Evolutionary conservation across 2,113 vertebrate genomes (phyloP).

Genomic region (Orthonyx spaldingii): DNA sequence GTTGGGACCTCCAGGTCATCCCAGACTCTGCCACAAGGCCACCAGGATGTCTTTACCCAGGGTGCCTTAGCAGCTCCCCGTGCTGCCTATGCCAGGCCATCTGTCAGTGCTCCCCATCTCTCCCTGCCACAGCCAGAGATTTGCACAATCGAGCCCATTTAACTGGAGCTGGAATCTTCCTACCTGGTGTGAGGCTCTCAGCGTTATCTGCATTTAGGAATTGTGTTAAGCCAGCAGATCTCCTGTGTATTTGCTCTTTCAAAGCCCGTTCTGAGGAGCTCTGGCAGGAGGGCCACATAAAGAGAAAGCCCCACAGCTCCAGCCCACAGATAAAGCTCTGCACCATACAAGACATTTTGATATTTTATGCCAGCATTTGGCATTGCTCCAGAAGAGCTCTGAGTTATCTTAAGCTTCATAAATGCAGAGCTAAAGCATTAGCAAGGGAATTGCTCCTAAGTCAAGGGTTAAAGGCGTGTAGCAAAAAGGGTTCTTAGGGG

Average conservation of each 20-base stretch:
- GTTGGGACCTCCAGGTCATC: not conserved
- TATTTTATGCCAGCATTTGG: conserved; percentile 50
- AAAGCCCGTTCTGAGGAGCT: not conserved
- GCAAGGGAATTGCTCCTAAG: conserved; percentile 9
- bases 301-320: conserved; percentile 41
- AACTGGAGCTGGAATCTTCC: conserved; percentile 36
- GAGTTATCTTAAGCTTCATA: conserved; percentile 62
- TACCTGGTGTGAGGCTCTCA: conserved; percentile 39
- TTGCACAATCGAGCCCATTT: conserved; percentile 32
- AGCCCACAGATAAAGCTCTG: conserved; percentile 57
- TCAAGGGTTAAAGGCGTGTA: not conserved
- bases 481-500: not conserved
- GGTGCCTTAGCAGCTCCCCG: not conserved
- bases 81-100: conserved; percentile 2
- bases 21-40: not conserved
- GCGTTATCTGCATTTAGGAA: conserved; percentile 55
- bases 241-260: conserved; percentile 12
- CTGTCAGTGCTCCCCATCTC: conserved; percentile 24
- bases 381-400: conserved; percentile 21
- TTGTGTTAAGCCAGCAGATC: conserved; percentile 35
- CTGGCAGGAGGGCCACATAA: conserved; percentile 23
- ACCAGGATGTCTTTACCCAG: not conserved
- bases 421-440: conserved; percentile 47
- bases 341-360: not conserved
- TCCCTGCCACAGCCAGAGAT: conserved; percentile 31